phyloP scores from a whole-genome alignment of 2,797 vertebrate genomes.

The Coregonus sp. region DNA sequence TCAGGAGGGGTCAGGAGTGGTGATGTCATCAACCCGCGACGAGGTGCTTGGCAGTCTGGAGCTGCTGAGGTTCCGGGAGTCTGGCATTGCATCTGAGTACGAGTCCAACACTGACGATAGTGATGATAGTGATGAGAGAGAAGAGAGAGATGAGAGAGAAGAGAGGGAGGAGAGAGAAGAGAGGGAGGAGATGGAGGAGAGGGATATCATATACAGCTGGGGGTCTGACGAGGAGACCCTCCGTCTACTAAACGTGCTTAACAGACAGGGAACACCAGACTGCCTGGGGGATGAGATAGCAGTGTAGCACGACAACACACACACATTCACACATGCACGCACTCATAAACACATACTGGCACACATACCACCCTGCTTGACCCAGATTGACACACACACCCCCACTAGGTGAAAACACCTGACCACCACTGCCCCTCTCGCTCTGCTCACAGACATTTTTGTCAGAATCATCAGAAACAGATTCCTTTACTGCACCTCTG shows the following conservation, averaged over 20 bases:
- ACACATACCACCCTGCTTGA: not conserved
- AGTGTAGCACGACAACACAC: constrained; percentile 64
- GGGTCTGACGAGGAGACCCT: constrained; percentile 83
- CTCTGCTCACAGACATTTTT: not conserved
- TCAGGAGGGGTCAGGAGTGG: constrained; percentile 5
- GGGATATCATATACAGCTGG: constrained; percentile 84
- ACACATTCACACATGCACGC: not conserved
- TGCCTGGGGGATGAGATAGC: constrained; percentile 93
- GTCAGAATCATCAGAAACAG: not conserved
- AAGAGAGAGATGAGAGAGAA: not conserved
- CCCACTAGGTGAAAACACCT: not conserved
- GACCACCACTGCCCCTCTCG: not conserved
- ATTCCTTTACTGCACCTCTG: constrained; percentile 9
- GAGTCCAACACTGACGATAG: constrained; percentile 91
- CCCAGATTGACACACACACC: not conserved
- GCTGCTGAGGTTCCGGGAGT: constrained; percentile 91
- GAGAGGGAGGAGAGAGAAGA: too few species aligned
- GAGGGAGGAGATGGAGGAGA: constrained; percentile 76
- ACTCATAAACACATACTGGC: not conserved
- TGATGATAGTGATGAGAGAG: constrained; percentile 78
- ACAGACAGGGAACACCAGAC: constrained; percentile 84
- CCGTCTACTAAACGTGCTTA: constrained; percentile 85
- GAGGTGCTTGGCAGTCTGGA: constrained; percentile 82
- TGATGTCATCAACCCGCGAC: constrained; percentile 40
- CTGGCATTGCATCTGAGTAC: constrained; percentile 91